Percentiles rank a stretch among this genome's conserved stretches.
Conservation (phyloP, 1,140 invertebrate species). For the Diprion similis region DNA sequence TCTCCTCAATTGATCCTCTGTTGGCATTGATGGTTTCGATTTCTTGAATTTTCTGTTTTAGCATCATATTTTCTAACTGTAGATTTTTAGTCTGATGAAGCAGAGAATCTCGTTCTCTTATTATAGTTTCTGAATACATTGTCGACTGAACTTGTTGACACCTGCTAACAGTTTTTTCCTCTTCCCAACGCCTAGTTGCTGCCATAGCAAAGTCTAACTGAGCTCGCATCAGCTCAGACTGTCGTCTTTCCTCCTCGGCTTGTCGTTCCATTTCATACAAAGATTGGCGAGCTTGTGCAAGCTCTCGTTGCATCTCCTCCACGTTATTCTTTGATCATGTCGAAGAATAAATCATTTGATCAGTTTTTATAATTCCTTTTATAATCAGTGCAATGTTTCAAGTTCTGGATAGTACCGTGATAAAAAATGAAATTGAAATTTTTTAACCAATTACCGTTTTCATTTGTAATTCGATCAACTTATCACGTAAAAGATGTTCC, state of each 20-base stretch:
- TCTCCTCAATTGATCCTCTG: slow-evolving; percentile 31
- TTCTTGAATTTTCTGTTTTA: slow-evolving; percentile 36
- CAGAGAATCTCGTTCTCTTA: slow-evolving; percentile 41
- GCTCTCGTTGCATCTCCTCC: slow-evolving; percentile 38
- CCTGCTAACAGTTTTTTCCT: slow-evolving; percentile 43
- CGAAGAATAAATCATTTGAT: slow-evolving; percentile 7
- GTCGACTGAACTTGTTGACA: slow-evolving; percentile 37
- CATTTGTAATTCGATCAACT: slow-evolving; percentile 38
- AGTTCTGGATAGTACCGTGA: background rate
- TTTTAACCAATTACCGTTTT: slow-evolving; percentile 31
- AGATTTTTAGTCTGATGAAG: slow-evolving; percentile 34
- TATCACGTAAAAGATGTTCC: slow-evolving; percentile 31
- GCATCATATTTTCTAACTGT: slow-evolving; percentile 39
- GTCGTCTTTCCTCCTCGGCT: slow-evolving; percentile 43
- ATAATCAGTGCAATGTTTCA: background rate
- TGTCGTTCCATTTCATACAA: slow-evolving; percentile 35
- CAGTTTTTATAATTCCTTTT: slow-evolving; percentile 5
- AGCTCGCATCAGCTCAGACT: slow-evolving; percentile 35
- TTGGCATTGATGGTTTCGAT: slow-evolving; percentile 32
- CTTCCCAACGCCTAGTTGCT: slow-evolving; percentile 37
- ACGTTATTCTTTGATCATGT: slow-evolving; percentile 32
- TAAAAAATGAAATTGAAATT: slow-evolving; percentile 16
- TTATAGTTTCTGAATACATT: slow-evolving; percentile 39
- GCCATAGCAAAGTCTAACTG: slow-evolving; percentile 37
- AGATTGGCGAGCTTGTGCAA: slow-evolving; percentile 33